phyloP scores from a whole-genome alignment of 2,797 vertebrate species.

The Platalea minor region DNA sequence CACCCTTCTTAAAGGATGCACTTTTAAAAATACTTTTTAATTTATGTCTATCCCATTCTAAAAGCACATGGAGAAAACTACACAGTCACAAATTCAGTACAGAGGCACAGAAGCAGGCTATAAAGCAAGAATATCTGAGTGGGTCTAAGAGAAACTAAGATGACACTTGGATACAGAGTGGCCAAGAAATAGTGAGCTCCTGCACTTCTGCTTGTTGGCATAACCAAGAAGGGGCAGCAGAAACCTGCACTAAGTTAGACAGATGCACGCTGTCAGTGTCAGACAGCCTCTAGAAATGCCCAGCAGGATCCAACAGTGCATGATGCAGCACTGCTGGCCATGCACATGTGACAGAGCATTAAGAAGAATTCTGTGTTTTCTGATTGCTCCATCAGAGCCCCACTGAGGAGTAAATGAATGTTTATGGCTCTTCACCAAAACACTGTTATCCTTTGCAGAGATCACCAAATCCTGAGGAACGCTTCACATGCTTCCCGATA shows the following conservation, averaged over 20 bases:
- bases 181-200: neutral
- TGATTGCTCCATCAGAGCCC: neutral
- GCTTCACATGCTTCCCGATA: neutral
- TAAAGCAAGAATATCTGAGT: neutral
- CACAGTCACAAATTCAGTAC: neutral
- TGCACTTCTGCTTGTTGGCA: neutral
- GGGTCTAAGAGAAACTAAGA: neutral
- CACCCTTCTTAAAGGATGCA: neutral
- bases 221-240: neutral
- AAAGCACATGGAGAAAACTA: neutral
- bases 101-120: neutral
- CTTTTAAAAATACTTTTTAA: neutral
- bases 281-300: neutral
- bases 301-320: fast-evolving
- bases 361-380: neutral
- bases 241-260: neutral
- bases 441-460: neutral
- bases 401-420: neutral
- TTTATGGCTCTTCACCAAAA: neutral
- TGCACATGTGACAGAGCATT: too few species aligned
- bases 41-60: neutral
- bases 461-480: neutral
- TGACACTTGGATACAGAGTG: neutral
- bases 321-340: neutral
- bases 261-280: neutral